A percentile compares a stretch with the other conserved stretches of the same genome.
These are phyloP conservation scores for Catharus minimus DNA, from an alignment of 2,113 vertebrate genomes.

Conservation along the genomic window DNA sequence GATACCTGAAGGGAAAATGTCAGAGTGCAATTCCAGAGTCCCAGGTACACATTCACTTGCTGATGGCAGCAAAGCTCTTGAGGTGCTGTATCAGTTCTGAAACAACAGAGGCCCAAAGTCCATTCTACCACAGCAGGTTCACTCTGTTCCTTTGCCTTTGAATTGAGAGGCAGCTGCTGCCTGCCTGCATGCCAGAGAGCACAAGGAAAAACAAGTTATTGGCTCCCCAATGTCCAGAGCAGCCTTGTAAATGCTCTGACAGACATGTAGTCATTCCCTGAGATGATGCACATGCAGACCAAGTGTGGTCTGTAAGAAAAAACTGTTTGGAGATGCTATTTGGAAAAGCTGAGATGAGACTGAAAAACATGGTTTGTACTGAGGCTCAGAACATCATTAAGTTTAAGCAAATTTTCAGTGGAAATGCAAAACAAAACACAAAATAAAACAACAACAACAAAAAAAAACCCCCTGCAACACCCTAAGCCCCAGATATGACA, in stretches of 20 bases:
- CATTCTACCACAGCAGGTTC: not conserved
- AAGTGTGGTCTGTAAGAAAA: not conserved
- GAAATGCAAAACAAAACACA: not conserved
- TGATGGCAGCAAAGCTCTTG: not conserved
- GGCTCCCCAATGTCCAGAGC: not conserved
- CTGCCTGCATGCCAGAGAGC: not conserved
- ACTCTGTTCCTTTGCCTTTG: not conserved
- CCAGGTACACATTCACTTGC: not conserved
- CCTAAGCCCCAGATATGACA: not conserved
- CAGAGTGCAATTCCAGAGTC: not conserved
- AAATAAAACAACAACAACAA: not conserved
- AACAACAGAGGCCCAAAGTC: not conserved
- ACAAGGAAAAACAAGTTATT: not conserved
- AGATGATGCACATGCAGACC: fast-evolving
- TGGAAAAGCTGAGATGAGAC: not conserved
- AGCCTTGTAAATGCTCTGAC: not conserved
- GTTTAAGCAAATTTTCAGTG: not conserved
- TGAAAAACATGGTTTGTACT: not conserved
- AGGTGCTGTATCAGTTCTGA: not conserved
- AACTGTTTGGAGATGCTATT: not conserved
- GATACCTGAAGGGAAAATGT: not conserved
- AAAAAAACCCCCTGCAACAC: not conserved
- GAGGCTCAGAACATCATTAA: not conserved
- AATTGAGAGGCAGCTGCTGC: not conserved
- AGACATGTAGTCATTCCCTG: fast-evolving